phyloP scores from a whole-genome alignment of 2,113 vertebrate genomes.

The Arothron firmamentum region DNA sequence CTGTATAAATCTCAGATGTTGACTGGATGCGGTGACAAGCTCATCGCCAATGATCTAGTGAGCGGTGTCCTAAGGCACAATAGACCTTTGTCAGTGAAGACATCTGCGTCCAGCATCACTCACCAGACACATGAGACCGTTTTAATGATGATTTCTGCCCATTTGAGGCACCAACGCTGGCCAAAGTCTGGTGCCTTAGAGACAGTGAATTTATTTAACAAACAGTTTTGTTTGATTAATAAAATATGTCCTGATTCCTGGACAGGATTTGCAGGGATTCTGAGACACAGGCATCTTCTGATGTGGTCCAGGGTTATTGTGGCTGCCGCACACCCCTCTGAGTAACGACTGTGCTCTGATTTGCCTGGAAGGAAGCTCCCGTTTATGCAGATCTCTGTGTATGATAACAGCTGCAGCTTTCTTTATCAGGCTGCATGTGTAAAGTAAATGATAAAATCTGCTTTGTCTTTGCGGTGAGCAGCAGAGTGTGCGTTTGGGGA shows the following conservation, averaged over 20 bases:
- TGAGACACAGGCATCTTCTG: slow-evolving; percentile 27
- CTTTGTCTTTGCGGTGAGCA: slow-evolving; percentile 17
- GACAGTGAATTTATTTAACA: not conserved
- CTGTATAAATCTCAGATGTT: slow-evolving; percentile 64
- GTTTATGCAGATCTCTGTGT: slow-evolving; percentile 40
- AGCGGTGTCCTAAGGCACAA: slow-evolving; percentile 46
- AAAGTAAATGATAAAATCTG: slow-evolving; percentile 52
- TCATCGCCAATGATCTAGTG: slow-evolving; percentile 62
- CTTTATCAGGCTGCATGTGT: slow-evolving; percentile 34
- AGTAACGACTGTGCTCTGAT: slow-evolving; percentile 28
- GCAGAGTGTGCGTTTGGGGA: slow-evolving; percentile 4
- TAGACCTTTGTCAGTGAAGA: slow-evolving; percentile 50
- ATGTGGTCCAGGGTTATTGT: slow-evolving; percentile 39
- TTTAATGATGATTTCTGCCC: slow-evolving; percentile 19
- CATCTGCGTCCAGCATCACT: slow-evolving; percentile 40
- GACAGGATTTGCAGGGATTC: slow-evolving; percentile 25
- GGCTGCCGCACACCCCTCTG: slow-evolving; percentile 12
- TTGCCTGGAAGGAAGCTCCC: slow-evolving; percentile 35
- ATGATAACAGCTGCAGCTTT: slow-evolving; percentile 43
- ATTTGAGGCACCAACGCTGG: slow-evolving; percentile 8
- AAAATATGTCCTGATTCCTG: too few species aligned
- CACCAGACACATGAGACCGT: not conserved
- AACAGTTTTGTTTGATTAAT: too few species aligned
- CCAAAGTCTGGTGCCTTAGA: not conserved
- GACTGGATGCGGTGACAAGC: slow-evolving; percentile 63